Conservation (phyloP, 2,888 invertebrate species). For the Eupithecia pulchellata region DNA sequence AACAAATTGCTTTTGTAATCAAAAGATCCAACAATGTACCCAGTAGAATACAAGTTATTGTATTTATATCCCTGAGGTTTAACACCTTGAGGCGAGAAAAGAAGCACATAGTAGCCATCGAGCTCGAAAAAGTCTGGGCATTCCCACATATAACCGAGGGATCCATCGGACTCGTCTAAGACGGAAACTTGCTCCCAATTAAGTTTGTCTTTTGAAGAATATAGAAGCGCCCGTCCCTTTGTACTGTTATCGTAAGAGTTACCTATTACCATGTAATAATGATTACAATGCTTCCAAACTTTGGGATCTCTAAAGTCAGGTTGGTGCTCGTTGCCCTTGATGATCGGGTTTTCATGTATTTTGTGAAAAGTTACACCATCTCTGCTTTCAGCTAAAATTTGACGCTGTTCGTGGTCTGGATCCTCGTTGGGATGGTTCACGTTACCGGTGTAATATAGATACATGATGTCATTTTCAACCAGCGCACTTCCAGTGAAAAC, state of each 20-base stretch:
- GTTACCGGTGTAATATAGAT: conserved; percentile 73
- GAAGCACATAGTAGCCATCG: conserved; percentile 63
- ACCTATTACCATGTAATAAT: conserved; percentile 76
- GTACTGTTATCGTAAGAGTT: conserved; percentile 65
- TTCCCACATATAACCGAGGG: conserved; percentile 78
- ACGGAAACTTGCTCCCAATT: conserved; percentile 63
- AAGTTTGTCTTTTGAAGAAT: conserved; percentile 63
- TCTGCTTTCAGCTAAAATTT: conserved; percentile 65
- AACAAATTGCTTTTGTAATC: conserved; percentile 62
- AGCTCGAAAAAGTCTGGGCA: conserved; percentile 82
- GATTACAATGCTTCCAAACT: conserved; percentile 69
- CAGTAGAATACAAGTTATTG: conserved; percentile 69
- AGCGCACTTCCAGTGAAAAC: conserved; percentile 82
- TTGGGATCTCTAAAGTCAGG: conserved; percentile 81
- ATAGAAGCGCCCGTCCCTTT: conserved; percentile 67
- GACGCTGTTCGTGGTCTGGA: conserved; percentile 63
- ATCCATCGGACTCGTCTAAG: conserved; percentile 65
- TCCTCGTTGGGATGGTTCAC: conserved; percentile 56
- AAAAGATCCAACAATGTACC: conserved; percentile 76
- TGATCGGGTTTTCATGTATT: conserved; percentile 67
- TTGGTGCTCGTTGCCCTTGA: conserved; percentile 60
- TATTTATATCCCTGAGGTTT: conserved; percentile 45
- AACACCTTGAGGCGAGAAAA: conserved; percentile 78
- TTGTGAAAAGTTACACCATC: conserved; percentile 71
- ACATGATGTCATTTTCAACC: conserved; percentile 65